Evolutionary conservation across 2,113 vertebrate species (phyloP).

Genomic region (Gallinago media): DNA sequence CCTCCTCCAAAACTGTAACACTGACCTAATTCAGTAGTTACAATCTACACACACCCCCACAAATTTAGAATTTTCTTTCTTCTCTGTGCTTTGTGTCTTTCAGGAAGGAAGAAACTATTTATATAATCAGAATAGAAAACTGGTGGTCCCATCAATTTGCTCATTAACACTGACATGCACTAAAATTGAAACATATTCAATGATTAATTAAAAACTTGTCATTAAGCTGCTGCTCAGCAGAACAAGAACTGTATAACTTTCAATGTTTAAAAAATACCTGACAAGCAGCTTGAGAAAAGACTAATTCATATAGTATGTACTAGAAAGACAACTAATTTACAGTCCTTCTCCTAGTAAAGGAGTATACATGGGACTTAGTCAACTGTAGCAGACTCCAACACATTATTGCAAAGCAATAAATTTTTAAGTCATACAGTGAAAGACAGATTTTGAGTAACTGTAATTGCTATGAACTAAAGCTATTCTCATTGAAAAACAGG

Average conservation of each 20-base stretch:
- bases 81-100: not conserved
- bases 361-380: not conserved
- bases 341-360: not conserved
- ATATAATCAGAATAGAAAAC: not conserved
- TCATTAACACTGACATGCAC: not conserved
- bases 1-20: constrained; percentile 48
- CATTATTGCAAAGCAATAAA: not conserved
- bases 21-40: constrained; percentile 53
- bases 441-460: not conserved
- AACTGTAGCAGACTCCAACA: not conserved
- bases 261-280: not conserved
- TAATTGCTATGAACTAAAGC: not conserved
- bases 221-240: not conserved
- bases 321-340: not conserved
- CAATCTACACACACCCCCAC: not conserved
- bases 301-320: not conserved
- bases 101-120: not conserved
- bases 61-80: constrained; percentile 1
- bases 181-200: not conserved
- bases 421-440: not conserved
- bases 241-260: not conserved
- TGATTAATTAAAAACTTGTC: not conserved
- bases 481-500: not conserved
- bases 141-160: not conserved
- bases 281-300: not conserved